phyloP scores from a whole-genome alignment of 2,888 invertebrate genomes.

The Thysanoteuthis rhombus region DNA sequence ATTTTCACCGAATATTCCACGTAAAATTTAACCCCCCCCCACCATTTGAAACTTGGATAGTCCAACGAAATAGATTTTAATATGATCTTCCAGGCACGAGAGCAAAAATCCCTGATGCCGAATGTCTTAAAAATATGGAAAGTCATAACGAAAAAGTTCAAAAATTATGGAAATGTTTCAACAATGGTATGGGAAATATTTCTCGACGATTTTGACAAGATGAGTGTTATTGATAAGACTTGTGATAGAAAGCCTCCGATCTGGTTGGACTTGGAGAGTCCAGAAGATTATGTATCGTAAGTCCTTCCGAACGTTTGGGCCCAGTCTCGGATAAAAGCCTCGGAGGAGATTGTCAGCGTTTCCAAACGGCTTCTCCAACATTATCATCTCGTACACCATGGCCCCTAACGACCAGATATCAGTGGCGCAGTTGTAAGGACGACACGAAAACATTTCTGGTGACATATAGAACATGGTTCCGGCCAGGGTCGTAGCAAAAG shows the following conservation, averaged over 20 bases:
- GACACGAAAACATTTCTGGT: not conserved
- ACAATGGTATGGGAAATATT: not conserved
- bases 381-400: slow-evolving; percentile 18
- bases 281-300: slow-evolving; percentile 1
- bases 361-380: not conserved
- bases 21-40: too few relatives aligned
- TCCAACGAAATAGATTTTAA: too few relatives aligned
- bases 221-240: not conserved
- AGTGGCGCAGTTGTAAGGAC: not conserved
- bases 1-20: too few relatives aligned
- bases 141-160: not conserved
- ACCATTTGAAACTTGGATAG: too few relatives aligned
- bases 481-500: not conserved
- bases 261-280: slow-evolving; percentile 16
- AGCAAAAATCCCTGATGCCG: too few relatives aligned
- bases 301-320: not conserved
- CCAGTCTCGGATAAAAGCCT: not conserved
- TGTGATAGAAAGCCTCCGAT: not conserved
- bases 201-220: not conserved
- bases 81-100: too few relatives aligned
- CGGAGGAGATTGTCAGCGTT: not conserved
- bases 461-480: slow-evolving; percentile 17
- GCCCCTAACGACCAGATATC: slow-evolving; percentile 13
- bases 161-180: not conserved
- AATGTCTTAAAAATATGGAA: not conserved